phyloP scores from a whole-genome alignment of 1,140 invertebrate species.

The Stegodyphus mimosarum region DNA sequence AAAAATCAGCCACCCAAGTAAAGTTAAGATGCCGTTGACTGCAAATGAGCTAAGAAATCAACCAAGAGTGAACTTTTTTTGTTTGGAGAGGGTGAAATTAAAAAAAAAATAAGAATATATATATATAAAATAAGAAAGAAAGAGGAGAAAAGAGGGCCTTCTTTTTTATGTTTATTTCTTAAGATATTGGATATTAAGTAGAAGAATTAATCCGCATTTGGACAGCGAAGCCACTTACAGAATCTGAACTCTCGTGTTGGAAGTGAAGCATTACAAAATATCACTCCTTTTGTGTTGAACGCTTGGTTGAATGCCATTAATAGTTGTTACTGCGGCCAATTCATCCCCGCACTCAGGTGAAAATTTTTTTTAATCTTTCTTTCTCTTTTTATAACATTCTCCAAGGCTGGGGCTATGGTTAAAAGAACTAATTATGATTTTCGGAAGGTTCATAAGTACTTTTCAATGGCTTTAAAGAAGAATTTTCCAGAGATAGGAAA shows the following conservation, averaged over 20 bases:
- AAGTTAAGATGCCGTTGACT: conserved; percentile 30
- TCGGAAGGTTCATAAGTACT: neutral
- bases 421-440: conserved; percentile 7
- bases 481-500: no score
- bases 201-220: conserved; percentile 60
- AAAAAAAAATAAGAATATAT: neutral
- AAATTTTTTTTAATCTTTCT: neutral
- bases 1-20: conserved; percentile 52
- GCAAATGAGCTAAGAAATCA: conserved; percentile 48
- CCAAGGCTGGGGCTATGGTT: neutral
- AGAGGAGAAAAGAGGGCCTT: neutral
- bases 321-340: conserved; percentile 27
- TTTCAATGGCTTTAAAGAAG: neutral
- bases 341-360: neutral
- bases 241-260: conserved; percentile 18
- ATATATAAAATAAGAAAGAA: neutral
- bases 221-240: conserved; percentile 33
- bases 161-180: conserved; percentile 43
- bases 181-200: conserved; percentile 60
- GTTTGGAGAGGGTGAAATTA: conserved; percentile 12
- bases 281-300: conserved; percentile 43
- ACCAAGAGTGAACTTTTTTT: conserved; percentile 52
- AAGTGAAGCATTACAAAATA: conserved; percentile 57
- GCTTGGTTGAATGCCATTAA: conserved; percentile 53
- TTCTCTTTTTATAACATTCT: no score